These are phyloP conservation scores for Siniperca obscura DNA, from an alignment of 2,797 vertebrate species.

Conservation along the genomic window DNA sequence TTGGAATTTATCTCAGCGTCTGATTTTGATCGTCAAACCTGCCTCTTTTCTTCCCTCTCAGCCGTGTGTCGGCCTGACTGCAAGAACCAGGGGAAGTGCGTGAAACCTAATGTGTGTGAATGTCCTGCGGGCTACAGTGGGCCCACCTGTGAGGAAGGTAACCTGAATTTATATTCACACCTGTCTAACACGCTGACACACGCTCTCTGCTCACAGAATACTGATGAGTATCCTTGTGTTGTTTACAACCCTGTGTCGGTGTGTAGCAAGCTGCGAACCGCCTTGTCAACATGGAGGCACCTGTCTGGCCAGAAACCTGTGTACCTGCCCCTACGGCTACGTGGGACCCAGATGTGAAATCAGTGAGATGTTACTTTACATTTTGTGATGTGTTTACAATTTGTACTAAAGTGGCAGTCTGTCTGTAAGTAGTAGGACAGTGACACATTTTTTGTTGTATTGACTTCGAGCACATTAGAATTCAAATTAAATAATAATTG, in stretches of 20 bases:
- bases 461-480: background rate
- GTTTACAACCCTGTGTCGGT: slow-evolving; percentile 1
- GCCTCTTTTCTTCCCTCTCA: slow-evolving; percentile 60
- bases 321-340: slow-evolving; percentile 92
- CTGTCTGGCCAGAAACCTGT: slow-evolving; percentile 90
- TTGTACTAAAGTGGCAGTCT: background rate
- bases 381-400: background rate
- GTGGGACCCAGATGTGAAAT: slow-evolving; percentile 93
- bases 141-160: slow-evolving; percentile 90
- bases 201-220: background rate
- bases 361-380: slow-evolving; percentile 82
- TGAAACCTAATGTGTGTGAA: slow-evolving; percentile 88
- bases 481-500: background rate
- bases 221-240: slow-evolving; percentile 15
- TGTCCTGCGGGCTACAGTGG: slow-evolving; percentile 88
- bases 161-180: slow-evolving; percentile 28
- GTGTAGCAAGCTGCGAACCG: slow-evolving; percentile 88
- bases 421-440: background rate
- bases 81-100: slow-evolving; percentile 91
- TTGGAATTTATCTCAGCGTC: background rate
- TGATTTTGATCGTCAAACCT: background rate
- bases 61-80: slow-evolving; percentile 93
- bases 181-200: background rate
- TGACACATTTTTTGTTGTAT: no score
- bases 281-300: slow-evolving; percentile 89